Percentiles rank a stretch among this genome's conserved stretches.
Conservation (phyloP, 2,888 invertebrate species). For the Exephanes ischioxanthus region DNA sequence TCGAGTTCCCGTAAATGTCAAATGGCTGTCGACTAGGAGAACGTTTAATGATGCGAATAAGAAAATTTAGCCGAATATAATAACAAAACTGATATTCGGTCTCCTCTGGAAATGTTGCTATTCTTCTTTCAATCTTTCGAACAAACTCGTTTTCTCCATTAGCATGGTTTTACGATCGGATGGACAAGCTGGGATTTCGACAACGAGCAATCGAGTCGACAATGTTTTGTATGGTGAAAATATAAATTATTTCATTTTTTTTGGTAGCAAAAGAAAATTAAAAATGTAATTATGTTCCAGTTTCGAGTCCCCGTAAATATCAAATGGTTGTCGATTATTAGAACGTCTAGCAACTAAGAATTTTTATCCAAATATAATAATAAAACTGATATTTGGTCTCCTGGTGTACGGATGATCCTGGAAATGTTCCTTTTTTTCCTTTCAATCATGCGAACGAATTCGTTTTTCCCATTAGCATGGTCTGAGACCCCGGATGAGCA, state of each 20-base stretch:
- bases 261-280: too few species aligned
- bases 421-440: slow-evolving; percentile 22
- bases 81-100: neutral
- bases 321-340: neutral
- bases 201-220: too few species aligned
- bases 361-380: neutral
- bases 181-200: slow-evolving; percentile 13
- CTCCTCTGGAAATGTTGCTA: neutral
- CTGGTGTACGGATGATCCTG: neutral
- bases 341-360: neutral
- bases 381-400: neutral
- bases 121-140: slow-evolving; percentile 27
- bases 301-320: too few species aligned
- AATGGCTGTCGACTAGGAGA: neutral
- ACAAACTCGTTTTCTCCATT: slow-evolving; percentile 31
- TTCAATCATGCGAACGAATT: slow-evolving; percentile 15
- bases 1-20: neutral
- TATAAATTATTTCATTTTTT: too few species aligned
- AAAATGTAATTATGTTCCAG: too few species aligned
- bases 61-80: neutral
- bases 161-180: slow-evolving; percentile 47
- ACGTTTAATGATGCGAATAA: too few species aligned
- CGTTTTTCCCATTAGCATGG: slow-evolving; percentile 18
- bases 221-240: too few species aligned
- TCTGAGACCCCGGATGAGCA: slow-evolving; percentile 39